phyloP scores from a whole-genome alignment of 2,797 vertebrate species.

The Enteromius paludinosus region DNA sequence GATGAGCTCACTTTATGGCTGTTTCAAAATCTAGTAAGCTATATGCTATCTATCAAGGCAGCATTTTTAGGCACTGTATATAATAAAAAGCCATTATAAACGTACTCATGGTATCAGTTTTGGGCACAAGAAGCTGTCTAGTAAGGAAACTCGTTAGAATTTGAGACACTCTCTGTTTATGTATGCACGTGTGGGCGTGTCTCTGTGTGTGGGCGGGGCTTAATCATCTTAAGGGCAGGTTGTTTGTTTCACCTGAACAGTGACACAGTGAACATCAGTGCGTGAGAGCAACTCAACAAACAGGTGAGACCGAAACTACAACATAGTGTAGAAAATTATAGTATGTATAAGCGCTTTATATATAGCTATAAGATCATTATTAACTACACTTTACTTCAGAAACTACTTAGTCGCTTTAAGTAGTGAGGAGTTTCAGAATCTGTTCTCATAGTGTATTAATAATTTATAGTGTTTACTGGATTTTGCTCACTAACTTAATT shows the following conservation, averaged over 20 bases:
- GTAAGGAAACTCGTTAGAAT: neutral
- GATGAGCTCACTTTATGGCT: neutral
- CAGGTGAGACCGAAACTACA: conserved; percentile 31
- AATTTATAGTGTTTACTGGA: neutral
- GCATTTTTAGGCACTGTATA: neutral
- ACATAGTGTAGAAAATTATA: neutral
- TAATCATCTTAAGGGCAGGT: conserved; percentile 13
- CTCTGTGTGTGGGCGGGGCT: conserved; percentile 21
- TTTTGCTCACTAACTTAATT: neutral
- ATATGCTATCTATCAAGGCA: neutral
- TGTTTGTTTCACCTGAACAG: conserved; percentile 40
- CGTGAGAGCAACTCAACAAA: neutral
- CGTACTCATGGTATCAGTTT: no score
- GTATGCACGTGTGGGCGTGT: neutral
- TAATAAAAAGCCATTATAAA: neutral
- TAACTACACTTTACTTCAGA: no score
- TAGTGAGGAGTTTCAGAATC: neutral
- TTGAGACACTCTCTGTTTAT: neutral
- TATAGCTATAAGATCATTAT: neutral
- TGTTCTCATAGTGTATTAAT: neutral
- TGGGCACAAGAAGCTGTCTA: neutral
- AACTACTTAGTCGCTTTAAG: no score
- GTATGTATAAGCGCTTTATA: neutral
- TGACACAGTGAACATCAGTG: neutral
- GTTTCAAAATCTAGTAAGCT: neutral